Base-by-base conservation (phyloP, 2,888 invertebrate genomes). In the Lasioglossum oenotherae region DNA sequence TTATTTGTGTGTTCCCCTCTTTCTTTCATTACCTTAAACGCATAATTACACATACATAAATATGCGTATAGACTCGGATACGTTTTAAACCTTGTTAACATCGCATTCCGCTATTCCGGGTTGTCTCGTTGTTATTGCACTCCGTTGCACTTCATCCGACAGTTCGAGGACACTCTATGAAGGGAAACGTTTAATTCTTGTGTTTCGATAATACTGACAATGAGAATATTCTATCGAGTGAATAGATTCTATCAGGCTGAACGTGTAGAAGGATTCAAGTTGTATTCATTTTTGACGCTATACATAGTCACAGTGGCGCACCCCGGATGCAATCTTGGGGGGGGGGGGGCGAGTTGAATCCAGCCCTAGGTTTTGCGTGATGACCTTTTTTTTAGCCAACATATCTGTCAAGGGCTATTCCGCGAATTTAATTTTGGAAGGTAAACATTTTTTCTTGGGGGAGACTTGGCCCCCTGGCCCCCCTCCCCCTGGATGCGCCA, bases 1-100 rank as follows among this genome's bases (percentile, higher is more conserved):
- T 78, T 79, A 84, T 53, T 67, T 77, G 72, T 44, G 41, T 41
- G 41, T 79, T 79, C 53, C 71, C 71, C 19, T 72, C 5, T 67
- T 57, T 57, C 23, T 64, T 44, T 49, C 27, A 38, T 53, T 53
- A 64, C 72, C 31, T 72, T 1, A 12, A 44, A 10, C 41, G 71
- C 41, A 49, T 57, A 78, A 41, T 27, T 57, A 23, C 2, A 57
- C 2, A 60, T 19, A 27, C 35, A 74, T 49, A 12, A 44, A 10
- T 12, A 49, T 4, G 75, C 76, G 4, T 3, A 38, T 4, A 53
- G 38, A 57, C 35, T 71, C 74, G 71, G 57, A 60, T 46, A 19
- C 2, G 53, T 83, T 83, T 53, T 64, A 31, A 82, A 82, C 0
- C 23, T 44, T 44, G 8, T 1, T 19, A 16, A 38, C 31, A 3